Base-by-base conservation (phyloP, 2,888 invertebrate genomes). In the Agapostemon virescens region DNA sequence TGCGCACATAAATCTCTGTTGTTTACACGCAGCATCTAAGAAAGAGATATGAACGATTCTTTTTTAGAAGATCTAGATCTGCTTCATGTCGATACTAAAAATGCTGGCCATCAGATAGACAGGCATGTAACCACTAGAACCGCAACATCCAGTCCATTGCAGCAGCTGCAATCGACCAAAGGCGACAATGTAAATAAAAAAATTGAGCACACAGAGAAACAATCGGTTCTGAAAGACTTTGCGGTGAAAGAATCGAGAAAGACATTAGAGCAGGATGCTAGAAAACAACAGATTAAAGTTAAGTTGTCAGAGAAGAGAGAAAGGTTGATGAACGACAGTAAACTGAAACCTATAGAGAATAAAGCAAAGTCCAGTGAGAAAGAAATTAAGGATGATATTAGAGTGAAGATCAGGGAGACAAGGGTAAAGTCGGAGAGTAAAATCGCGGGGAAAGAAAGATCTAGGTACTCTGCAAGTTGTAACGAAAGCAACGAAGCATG, bases 31-130 rank as follows among this genome's bases (percentile, higher is more conserved):
- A 4, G n/a, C 11, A 49, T 30, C 20, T 40, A 42, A 26, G 26
- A 23, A 17, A 23, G 20, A 17, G 83, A 83, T 42, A 90, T 90
- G 91, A 88, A 90, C 78, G 91, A 92, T 72, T 92, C 91, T 38
- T 92, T 92, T 72, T 77, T 92, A 63, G 92, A 92, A 84, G 91
- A 92, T 33, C 74, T 92, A 72, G 88, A 87, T 38, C 69, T 90
- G 33, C 77, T 88, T 20, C 76, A 88, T 5, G 79, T 64, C 15
- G 84, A 86, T 67, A 42, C 76, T 30, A 88, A 86, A 69, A 69
- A 66, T 42, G 67, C 58, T 52, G 67, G 77, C 55, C 72, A 82
- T 66, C 74, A 84, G 36, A 81, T 80, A 36, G 89, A 87, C 63
- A 79, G 88, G n/a, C 86, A 90, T 74, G 81, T 92, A 63, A 92